Evolutionary conservation across 2,888 invertebrate species (phyloP), one percentile per base, ranked within the genome.

Genomic region (Linnaemya vulpina): DNA sequence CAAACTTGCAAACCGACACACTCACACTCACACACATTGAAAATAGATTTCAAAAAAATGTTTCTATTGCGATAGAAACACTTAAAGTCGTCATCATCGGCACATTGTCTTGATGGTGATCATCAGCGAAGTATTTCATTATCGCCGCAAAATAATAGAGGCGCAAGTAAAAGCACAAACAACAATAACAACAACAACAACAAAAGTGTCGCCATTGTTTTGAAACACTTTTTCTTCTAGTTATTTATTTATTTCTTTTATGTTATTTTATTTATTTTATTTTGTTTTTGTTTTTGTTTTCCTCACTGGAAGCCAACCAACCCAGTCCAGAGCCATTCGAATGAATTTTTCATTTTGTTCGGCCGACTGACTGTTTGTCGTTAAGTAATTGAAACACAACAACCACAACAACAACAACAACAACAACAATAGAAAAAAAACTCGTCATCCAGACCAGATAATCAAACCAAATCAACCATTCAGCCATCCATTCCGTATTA

Each of bases 181-280:
- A 35, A 51, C 2, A 30, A 2, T 2, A 30, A 5, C 30, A 30
- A 40, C 3, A 13, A 15, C 60, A 46, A 30, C n/a, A 40, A 30
- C 13, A 70, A 63, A 71, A 77, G 30, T 83, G 82, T 83, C 82
- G 82, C 82, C 82, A 65, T 82, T 76, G 70, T 76, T 63, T 70
- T 46, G 70, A 70, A 58, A 82, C 17, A 55, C 17, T 55, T 63
- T 67, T 65, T 78, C n/a, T n/a, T n/a, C n/a, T n/a, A n/a, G n/a
- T n/a, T n/a, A 5, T 30, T 30, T 30, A 5, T 30, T 30, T 60
- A 38, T 35, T 60, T n/a, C 60, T 55, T 25, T 51, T 22, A 20
- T 25, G 25, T 25, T 55, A 15, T 53, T 7, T 3, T 30, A 30
- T 40, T 40, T 40, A 38, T 53, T 53, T 5, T 22, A n/a, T 1